Evolutionary conservation across 2,113 vertebrate genomes (phyloP), one percentile per base, ranked within the genome.

Genomic region (Toxostoma redivivum): DNA sequence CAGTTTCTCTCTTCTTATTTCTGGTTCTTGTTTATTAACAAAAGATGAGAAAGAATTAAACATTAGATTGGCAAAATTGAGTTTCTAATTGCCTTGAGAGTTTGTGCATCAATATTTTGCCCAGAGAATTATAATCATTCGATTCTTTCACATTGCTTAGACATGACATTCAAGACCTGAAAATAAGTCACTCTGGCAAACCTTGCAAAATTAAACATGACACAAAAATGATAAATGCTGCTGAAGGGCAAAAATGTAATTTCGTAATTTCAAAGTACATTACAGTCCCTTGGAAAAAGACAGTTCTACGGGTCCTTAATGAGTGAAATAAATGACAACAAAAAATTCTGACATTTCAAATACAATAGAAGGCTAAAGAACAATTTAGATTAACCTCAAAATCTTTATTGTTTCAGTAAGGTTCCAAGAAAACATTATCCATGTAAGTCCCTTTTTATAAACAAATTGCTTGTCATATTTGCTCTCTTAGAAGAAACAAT

Each of bases 11-110:
- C 65, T 20, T 81, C 15, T 17, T 40, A 35, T 56, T 94, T 64
- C 65, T 92, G 16, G 9, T 5, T 92, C 28, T 79, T 86, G 18
- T 74, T 66, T 76, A 69, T 81, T 86, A 74, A 86, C 56, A 83
- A 86, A 90, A 91, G 7, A 73, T 54, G 71, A 94, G 57, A 65
- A 88, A 77, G 33, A 86, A 88, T 84, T 62, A 78, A 95, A 92
- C 33, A 88, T 60, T 67, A 65, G 21, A 69, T 58, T 72, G 50
- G 47, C 23, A 94, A 81, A 95, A 71, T 23, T 83, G 45, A 76
- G 56, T 57, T 93, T 92, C 37, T 67, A 93, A 94, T 65, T 92
- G 42, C 42, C 44, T 82, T 47, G 18, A 65, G 44, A 60, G 25
- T 72, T 69, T 83, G 9, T 35, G 5, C 25, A 69, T 92, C 51